Evolutionary conservation across 2,113 vertebrate genomes (phyloP).

Genomic region (Struthidea cinerea): DNA sequence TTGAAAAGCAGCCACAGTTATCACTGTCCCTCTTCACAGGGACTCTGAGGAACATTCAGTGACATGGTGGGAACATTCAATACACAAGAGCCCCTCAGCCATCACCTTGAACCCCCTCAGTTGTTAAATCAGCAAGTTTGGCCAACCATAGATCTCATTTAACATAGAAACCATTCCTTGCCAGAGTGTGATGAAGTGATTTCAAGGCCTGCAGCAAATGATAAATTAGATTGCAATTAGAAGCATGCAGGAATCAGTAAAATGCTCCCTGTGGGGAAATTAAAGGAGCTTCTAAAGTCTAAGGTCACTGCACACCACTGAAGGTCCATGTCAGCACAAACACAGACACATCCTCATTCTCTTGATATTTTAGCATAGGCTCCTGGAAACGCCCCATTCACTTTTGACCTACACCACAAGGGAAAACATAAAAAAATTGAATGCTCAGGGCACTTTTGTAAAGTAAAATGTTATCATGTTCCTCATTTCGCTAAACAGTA

Average conservation of each 20-base stretch:
- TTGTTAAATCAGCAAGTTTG: neutral
- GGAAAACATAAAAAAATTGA: neutral
- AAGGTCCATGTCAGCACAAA: neutral
- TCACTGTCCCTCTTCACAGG: neutral
- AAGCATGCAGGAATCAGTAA: neutral
- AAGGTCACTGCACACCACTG: neutral
- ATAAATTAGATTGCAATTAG: constrained; percentile 30
- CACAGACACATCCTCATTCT: neutral
- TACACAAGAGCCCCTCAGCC: neutral
- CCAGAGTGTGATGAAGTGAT: neutral
- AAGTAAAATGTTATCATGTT: neutral
- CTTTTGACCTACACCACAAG: neutral
- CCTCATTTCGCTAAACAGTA: neutral
- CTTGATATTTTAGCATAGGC: neutral
- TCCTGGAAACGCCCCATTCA: neutral
- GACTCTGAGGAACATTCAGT: neutral
- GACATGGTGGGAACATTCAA: neutral
- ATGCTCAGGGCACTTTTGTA: neutral
- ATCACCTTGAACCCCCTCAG: neutral
- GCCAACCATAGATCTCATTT: neutral
- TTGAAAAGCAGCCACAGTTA: too few species aligned
- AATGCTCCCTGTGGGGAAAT: neutral
- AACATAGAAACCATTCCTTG: neutral
- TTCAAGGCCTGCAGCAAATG: neutral
- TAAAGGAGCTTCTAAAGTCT: neutral